phyloP scores from a whole-genome alignment of 2,888 invertebrate genomes.

The Phyto melanocephala region DNA sequence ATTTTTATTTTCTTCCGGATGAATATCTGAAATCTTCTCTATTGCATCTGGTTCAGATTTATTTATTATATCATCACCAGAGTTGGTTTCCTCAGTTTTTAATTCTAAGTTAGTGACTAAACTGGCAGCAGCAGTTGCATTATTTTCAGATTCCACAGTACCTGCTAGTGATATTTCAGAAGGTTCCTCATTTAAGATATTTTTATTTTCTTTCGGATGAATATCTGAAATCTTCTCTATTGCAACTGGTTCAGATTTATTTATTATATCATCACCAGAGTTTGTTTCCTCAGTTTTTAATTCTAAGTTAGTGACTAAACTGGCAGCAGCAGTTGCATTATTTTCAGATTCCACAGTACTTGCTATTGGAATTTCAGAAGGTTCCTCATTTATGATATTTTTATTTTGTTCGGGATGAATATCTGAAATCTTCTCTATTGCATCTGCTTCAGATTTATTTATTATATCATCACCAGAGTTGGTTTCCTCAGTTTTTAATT shows the following conservation, averaged over 20 bases:
- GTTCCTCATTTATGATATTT: background rate
- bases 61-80: background rate
- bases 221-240: background rate
- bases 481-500: too few species aligned
- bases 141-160: too few species aligned
- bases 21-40: background rate
- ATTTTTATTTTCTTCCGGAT: background rate
- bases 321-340: background rate
- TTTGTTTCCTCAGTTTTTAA: background rate
- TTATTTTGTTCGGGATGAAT: background rate
- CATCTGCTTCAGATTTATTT: background rate
- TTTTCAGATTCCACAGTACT: too few species aligned
- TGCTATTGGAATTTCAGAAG: too few species aligned
- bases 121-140: too few species aligned
- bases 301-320: background rate
- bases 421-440: background rate
- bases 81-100: background rate
- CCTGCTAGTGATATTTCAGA: too few species aligned
- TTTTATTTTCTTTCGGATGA: background rate
- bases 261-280: too few species aligned
- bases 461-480: too few species aligned
- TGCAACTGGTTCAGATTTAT: background rate
- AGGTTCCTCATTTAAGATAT: background rate
- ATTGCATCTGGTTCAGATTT: background rate
- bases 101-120: too few species aligned